Evolutionary conservation across 2,888 invertebrate species (phyloP).

Genomic region (Metacarcinus magister): DNA sequence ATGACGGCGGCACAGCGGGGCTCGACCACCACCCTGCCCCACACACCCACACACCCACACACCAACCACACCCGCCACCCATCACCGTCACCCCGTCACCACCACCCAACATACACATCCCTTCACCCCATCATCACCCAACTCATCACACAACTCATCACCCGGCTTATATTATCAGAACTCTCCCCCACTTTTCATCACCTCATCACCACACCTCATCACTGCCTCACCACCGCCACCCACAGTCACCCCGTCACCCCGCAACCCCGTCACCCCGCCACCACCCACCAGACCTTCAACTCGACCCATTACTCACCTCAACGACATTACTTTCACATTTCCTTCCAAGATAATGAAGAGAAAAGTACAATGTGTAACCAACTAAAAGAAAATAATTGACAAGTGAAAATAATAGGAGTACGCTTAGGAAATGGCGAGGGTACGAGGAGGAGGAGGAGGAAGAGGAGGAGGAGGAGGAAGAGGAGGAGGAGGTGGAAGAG

Average conservation of each 20-base stretch:
- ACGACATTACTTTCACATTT: not conserved
- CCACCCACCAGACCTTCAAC: not conserved
- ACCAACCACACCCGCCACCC: not conserved
- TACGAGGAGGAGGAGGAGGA: not conserved
- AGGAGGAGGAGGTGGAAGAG: not conserved
- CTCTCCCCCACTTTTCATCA: not conserved
- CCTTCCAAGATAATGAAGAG: not conserved
- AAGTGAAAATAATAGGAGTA: not conserved
- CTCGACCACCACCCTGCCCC: not conserved
- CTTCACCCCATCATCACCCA: conserved; percentile 28
- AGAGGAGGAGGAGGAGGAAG: conserved; percentile 10
- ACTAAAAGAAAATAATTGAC: not conserved
- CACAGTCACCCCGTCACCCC: not conserved
- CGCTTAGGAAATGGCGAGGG: not conserved
- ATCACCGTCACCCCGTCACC: not conserved
- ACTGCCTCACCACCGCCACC: not conserved
- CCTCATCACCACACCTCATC: not conserved
- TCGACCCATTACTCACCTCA: not conserved
- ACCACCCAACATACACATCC: not conserved
- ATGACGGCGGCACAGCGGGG: conserved; percentile 54
- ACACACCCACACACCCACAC: no score
- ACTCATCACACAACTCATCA: not conserved
- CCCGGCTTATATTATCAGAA: not conserved
- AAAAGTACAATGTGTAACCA: not conserved
- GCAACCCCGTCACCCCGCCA: not conserved